Evolutionary conservation across 2,113 vertebrate genomes (phyloP).

Genomic region (Cavia aperea): DNA sequence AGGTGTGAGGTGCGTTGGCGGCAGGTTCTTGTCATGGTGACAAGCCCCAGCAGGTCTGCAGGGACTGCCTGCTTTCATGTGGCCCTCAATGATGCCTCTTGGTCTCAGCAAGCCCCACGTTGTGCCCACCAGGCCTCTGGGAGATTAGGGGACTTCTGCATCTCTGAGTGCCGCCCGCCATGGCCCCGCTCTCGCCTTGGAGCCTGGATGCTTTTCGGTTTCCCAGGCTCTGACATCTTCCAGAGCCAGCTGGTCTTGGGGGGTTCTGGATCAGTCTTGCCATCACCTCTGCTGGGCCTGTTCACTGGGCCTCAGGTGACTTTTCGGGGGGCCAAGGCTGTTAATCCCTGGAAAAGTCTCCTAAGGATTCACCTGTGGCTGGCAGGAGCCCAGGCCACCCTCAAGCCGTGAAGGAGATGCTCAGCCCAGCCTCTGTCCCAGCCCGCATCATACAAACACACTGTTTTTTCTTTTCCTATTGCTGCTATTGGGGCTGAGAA

Average conservation of each 20-base stretch:
- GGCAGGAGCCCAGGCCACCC: not conserved
- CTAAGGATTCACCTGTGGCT: not conserved
- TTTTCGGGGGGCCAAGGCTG: not conserved
- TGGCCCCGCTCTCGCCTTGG: not conserved
- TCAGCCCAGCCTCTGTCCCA: not conserved
- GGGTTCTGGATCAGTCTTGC: not conserved
- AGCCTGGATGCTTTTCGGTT: not conserved
- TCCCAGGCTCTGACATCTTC: not conserved
- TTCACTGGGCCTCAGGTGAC: not conserved
- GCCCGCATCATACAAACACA: accelerated
- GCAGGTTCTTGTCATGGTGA: not conserved
- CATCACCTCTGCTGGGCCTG: not conserved
- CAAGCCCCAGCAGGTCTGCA: conserved; percentile 1
- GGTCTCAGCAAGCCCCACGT: conserved; percentile 37
- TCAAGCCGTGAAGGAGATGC: not conserved
- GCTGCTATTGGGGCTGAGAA: not conserved
- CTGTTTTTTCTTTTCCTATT: not conserved
- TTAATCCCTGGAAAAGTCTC: not conserved
- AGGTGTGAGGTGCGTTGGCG: not conserved
- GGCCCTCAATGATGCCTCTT: not conserved
- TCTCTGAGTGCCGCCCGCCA: not conserved
- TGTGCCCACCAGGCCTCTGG: conserved; percentile 27
- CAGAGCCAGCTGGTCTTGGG: not conserved
- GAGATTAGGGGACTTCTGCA: conserved; percentile 46
- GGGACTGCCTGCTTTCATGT: conserved; percentile 32